phyloP scores from a whole-genome alignment of 2,888 invertebrate genomes.

The Hymenopus coronatus region DNA sequence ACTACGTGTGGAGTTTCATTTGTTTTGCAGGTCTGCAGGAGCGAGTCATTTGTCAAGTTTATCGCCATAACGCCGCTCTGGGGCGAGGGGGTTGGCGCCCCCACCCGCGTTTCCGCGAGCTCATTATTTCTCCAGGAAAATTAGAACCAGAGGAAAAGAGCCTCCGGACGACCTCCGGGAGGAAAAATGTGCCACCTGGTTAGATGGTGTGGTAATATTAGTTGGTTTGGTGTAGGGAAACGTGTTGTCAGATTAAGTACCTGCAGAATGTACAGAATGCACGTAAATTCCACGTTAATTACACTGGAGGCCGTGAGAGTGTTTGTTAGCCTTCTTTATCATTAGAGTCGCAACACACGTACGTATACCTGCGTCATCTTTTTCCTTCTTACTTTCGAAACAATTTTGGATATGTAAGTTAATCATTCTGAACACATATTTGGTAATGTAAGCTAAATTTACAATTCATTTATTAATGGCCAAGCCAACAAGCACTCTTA shows the following conservation, averaged over 20 bases:
- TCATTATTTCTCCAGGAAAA: conserved; percentile 21
- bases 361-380: not conserved
- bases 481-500: too few relatives aligned
- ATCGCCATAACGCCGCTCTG: conserved; percentile 17
- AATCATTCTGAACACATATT: too few relatives aligned
- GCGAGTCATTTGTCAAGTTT: conserved; percentile 28
- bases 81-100: not conserved
- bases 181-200: not conserved
- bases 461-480: too few relatives aligned
- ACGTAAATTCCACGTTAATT: conserved; percentile 19
- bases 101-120: conserved; percentile 8
- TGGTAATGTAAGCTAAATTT: too few relatives aligned
- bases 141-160: conserved; percentile 18
- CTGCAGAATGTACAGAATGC: conserved; percentile 4
- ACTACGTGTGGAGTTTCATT: conserved; percentile 23
- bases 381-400: not conserved
- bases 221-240: conserved; percentile 4
- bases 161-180: not conserved
- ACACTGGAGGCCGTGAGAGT: not conserved
- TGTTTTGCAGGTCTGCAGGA: conserved; percentile 11
- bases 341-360: not conserved
- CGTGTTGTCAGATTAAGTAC: not conserved
- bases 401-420: too few relatives aligned
- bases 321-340: not conserved
- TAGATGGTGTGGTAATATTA: not conserved